Percentiles rank a stretch among this genome's conserved stretches.
Conservation (phyloP, 2,797 vertebrate species). For the Molossus alvarezi region DNA sequence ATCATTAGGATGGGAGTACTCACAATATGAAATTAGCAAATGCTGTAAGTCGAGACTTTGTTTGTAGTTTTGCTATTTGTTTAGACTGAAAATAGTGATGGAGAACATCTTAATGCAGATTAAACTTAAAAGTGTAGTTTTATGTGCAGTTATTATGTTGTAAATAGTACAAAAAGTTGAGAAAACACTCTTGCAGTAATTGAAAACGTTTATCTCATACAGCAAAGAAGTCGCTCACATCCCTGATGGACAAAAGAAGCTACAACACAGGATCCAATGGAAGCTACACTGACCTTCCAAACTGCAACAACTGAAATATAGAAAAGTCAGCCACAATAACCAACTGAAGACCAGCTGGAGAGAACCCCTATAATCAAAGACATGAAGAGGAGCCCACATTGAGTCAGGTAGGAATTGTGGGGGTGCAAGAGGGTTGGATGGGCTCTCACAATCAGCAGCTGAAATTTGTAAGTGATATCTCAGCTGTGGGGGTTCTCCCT, state of each 20-base stretch:
- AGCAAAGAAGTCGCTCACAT: neutral
- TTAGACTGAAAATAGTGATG: slow-evolving; percentile 46
- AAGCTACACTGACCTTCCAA: too few relatives aligned
- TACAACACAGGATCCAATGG: neutral
- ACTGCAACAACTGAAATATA: too few relatives aligned
- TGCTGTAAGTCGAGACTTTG: neutral
- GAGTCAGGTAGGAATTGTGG: too few relatives aligned
- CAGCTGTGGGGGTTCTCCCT: too few relatives aligned
- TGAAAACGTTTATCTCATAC: slow-evolving; percentile 30
- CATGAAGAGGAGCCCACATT: too few relatives aligned
- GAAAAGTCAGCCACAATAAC: too few relatives aligned
- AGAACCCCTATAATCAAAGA: too few relatives aligned
- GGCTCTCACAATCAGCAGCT: too few relatives aligned
- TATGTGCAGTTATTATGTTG: neutral
- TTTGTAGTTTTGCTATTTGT: slow-evolving; percentile 55
- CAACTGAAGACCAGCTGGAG: too few relatives aligned
- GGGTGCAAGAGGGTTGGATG: too few relatives aligned
- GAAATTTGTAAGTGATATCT: too few relatives aligned
- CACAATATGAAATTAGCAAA: neutral
- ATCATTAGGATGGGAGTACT: neutral
- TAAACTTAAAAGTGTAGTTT: neutral
- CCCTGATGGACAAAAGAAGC: neutral
- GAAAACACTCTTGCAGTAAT: slow-evolving; percentile 36
- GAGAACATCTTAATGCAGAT: slow-evolving; percentile 43
- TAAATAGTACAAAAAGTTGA: neutral